Conservation (phyloP, 2,113 vertebrate species). For the Xenopus laevis region DNA sequence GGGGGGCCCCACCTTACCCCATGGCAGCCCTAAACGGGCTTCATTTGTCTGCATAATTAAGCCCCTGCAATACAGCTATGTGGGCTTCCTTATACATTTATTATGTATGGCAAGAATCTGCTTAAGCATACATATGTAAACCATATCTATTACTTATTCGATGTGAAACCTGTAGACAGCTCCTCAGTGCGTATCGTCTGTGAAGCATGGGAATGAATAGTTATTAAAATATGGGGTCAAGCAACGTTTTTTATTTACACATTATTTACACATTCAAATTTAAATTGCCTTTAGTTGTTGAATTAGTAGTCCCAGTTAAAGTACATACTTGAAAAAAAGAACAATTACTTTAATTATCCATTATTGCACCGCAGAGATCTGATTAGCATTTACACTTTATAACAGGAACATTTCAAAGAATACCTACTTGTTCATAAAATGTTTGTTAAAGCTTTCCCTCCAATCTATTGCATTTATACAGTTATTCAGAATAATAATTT, state of each 20-base stretch:
- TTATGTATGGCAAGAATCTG: too few species aligned
- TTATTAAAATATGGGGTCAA: conserved; percentile 46
- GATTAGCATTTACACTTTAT: conserved; percentile 37
- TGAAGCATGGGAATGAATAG: background rate
- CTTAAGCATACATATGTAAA: too few species aligned
- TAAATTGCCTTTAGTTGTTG: conserved; percentile 36
- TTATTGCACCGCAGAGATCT: conserved; percentile 40
- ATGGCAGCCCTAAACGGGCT: too few species aligned
- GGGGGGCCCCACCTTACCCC: too few species aligned
- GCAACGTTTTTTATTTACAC: conserved; percentile 22
- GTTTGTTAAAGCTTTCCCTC: conserved; percentile 5
- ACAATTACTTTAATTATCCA: conserved; percentile 40
- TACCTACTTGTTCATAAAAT: conserved; percentile 16
- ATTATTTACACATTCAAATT: conserved; percentile 44
- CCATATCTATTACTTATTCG: too few species aligned
- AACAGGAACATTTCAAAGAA: conserved; percentile 24
- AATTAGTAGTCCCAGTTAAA: conserved; percentile 40
- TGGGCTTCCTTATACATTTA: too few species aligned
- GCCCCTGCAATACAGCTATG: too few species aligned
- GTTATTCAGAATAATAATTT: background rate
- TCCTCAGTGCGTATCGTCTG: background rate
- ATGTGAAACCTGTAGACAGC: background rate
- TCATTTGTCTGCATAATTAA: too few species aligned
- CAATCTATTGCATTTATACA: conserved; percentile 21
- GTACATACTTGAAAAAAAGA: conserved; percentile 41